These are phyloP conservation scores for Smutsia temminckii DNA, from an alignment of 2,797 vertebrate genomes.

Conservation along the genomic window DNA sequence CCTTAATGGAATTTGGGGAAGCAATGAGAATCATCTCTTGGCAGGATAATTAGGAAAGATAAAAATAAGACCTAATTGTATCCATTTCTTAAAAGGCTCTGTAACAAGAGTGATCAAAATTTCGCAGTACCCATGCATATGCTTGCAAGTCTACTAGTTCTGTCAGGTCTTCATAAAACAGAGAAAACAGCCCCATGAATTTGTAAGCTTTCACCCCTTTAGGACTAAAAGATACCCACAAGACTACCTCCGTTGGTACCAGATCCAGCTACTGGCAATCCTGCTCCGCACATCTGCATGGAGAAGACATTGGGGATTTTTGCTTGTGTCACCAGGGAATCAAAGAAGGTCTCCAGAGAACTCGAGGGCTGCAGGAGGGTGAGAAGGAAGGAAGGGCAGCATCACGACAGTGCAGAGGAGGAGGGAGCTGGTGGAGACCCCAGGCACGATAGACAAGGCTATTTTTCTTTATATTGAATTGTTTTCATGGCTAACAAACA, in stretches of 20 bases:
- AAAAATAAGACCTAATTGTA: background rate
- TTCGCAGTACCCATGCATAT: background rate
- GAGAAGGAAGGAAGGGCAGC: background rate
- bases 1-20: background rate
- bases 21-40: background rate
- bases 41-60: background rate
- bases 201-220: conserved; percentile 75
- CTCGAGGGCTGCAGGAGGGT: conserved; percentile 91
- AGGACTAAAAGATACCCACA: conserved; percentile 89
- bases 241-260: conserved; percentile 94
- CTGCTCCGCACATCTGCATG: conserved; percentile 97
- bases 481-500: conserved; percentile 51
- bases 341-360: conserved; percentile 95
- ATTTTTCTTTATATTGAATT: background rate
- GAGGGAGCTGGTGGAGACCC: background rate
- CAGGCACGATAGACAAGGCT: background rate
- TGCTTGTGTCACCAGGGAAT: conserved; percentile 92
- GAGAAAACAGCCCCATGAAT: conserved; percentile 60
- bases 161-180: conserved; percentile 11
- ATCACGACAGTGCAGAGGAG: background rate
- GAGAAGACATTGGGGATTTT: conserved; percentile 94
- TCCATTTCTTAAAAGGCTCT: background rate
- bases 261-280: conserved; percentile 87
- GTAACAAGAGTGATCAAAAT: background rate
- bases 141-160: background rate